Evolutionary conservation across 1,140 invertebrate species (phyloP).

Genomic region (Penaeus chinensis): DNA sequence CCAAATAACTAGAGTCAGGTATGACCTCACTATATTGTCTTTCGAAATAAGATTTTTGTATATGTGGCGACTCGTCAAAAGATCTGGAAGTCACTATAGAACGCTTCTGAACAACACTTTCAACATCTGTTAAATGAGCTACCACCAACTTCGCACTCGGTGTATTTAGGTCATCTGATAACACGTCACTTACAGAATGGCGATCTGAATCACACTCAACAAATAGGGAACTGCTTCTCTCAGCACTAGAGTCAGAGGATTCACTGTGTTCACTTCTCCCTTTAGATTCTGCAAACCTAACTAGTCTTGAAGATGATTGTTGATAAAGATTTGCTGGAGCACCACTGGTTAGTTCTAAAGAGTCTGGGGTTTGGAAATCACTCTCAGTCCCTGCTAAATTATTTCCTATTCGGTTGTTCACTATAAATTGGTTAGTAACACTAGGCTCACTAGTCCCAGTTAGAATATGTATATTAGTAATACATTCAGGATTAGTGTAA

Average conservation of each 20-base stretch:
- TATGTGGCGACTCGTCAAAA: constrained; percentile 45
- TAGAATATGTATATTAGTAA: constrained; percentile 55
- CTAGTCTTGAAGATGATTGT: constrained; percentile 44
- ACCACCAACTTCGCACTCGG: constrained; percentile 56
- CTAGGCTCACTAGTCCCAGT: constrained; percentile 46
- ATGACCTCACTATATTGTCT: constrained; percentile 63
- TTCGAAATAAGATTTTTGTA: constrained; percentile 38
- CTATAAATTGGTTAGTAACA: constrained; percentile 42
- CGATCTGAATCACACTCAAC: constrained; percentile 63
- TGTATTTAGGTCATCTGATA: constrained; percentile 49
- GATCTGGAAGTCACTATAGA: constrained; percentile 57
- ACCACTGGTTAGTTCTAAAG: constrained; percentile 31
- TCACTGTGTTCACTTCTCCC: constrained; percentile 56
- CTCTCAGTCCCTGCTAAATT: constrained; percentile 30
- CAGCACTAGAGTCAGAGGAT: constrained; percentile 62
- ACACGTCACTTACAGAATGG: constrained; percentile 62
- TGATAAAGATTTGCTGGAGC: constrained; percentile 41
- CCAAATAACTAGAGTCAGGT: constrained; percentile 55
- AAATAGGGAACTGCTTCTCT: constrained; percentile 60
- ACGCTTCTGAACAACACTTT: constrained; percentile 55
- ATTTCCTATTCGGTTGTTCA: constrained; percentile 34
- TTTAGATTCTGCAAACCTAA: constrained; percentile 58
- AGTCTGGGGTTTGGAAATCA: constrained; percentile 35
- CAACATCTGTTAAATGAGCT: constrained; percentile 58
- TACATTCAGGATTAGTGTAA: constrained; percentile 54